Conservation (phyloP, 2,113 vertebrate genomes). For the Okapia johnstoni region DNA sequence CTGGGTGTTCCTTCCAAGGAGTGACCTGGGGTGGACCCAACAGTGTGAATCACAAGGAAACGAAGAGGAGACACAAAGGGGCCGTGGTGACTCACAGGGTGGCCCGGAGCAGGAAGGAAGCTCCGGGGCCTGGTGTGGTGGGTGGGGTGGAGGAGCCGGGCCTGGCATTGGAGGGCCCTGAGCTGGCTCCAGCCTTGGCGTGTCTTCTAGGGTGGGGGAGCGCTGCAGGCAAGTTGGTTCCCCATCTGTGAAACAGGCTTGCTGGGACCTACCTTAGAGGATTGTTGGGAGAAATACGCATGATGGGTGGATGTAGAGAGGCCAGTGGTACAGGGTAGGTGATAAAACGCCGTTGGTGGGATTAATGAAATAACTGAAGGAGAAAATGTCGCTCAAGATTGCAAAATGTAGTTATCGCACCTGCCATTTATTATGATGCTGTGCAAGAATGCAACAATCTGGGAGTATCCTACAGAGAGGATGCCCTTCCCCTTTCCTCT, state of each 20-base stretch:
- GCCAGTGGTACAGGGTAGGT: fast-evolving
- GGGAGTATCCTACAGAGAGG: background rate
- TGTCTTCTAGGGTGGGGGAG: fast-evolving
- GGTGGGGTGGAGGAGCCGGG: background rate
- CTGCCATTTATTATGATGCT: background rate
- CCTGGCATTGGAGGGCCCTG: fast-evolving
- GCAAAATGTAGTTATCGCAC: background rate
- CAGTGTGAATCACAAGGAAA: background rate
- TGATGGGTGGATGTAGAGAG: background rate
- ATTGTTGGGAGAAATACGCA: background rate
- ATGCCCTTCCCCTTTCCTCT: background rate
- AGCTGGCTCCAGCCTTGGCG: background rate
- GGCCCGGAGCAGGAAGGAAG: background rate
- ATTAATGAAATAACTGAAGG: background rate
- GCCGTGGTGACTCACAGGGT: fast-evolving
- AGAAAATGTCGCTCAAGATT: background rate
- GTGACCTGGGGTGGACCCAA: fast-evolving
- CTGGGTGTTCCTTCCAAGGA: background rate
- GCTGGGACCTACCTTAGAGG: background rate
- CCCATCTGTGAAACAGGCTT: background rate
- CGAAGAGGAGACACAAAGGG: background rate
- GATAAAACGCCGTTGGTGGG: background rate
- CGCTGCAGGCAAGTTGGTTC: background rate
- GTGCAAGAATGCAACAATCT: fast-evolving
- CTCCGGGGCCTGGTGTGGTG: fast-evolving